These are phyloP conservation scores for Synergus laeviventris DNA, from an alignment of 2,888 invertebrate species.

Conservation along the genomic window DNA sequence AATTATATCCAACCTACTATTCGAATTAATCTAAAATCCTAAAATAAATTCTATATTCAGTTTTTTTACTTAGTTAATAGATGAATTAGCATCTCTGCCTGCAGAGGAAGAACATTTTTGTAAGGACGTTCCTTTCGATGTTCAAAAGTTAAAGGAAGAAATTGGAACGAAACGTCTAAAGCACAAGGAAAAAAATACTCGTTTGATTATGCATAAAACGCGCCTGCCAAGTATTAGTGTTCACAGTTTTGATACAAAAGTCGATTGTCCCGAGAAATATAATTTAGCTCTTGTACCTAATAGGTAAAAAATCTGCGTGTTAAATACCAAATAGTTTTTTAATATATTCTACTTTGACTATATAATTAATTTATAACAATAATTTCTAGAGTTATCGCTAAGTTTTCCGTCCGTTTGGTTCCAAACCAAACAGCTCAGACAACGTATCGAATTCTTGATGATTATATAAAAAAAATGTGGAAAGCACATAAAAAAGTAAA, in stretches of 20 bases:
- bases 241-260: slow-evolving; percentile 54
- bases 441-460: slow-evolving; percentile 51
- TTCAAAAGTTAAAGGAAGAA: slow-evolving; percentile 51
- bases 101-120: slow-evolving; percentile 49
- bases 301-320: slow-evolving; percentile 41
- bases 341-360: neutral
- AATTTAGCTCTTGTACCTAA: slow-evolving; percentile 47
- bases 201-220: slow-evolving; percentile 57
- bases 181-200: slow-evolving; percentile 56
- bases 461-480: slow-evolving; percentile 55
- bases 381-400: slow-evolving; percentile 53
- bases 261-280: slow-evolving; percentile 46
- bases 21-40: neutral
- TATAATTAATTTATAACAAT: too few species aligned
- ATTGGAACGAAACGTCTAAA: slow-evolving; percentile 50
- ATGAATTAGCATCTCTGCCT: slow-evolving; percentile 51
- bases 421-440: slow-evolving; percentile 54
- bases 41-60: neutral
- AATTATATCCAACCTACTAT: neutral
- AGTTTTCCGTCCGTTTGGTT: slow-evolving; percentile 58
- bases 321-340: neutral
- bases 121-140: slow-evolving; percentile 46
- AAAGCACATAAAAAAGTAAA: slow-evolving; percentile 51
- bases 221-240: slow-evolving; percentile 56
- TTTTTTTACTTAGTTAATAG: slow-evolving; percentile 49